Base-by-base conservation (phyloP, 92 coral and sea anemone species). In the Anthopleura xanthogrammica region DNA sequence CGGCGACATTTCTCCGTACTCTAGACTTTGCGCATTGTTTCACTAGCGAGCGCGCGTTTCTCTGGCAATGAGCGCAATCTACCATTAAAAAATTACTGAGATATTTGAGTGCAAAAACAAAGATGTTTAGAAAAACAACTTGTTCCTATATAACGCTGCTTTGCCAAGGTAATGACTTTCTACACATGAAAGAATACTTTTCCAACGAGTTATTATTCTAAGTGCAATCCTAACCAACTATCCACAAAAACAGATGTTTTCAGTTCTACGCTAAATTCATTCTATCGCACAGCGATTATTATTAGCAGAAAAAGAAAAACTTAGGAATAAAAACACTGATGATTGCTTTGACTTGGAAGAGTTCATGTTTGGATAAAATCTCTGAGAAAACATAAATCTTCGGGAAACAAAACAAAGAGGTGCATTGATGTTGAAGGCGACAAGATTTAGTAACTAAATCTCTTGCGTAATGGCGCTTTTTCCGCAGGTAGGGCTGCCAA, bases 361-460 rank as follows among this genome's bases (percentile, higher is more conserved):
- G 41, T 68, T 11, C 16, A 36, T 68, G 74, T 68, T 68, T 68
- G 12, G 42, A 68, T 68, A 68, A 23, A 68, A 29, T 29, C 77
- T 41, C 84, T 81, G 84, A 81, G 65, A 81, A 68, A 81, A 81
- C 56, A 81, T 16, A 20, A 39, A 41, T 19, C 83, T 17, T 80
- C 75, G 7, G 3, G 84, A 43, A 81, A 46, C 16, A 46, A 70
- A 80, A 80, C 83, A 80, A 62, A 40, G 10, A 9, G 58, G 16
- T 39, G 29, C 7, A 16, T 66, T 23, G 16, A 68, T 80, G 77
- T 52, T 71, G 77, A 70, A 50, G 77, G 64, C 43, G 78, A 68
- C 74, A 68, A 68, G 11, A 29, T 24, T 36, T 68, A 16, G 74
- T 68, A 68, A 68, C 41, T 29, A 12, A 68, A 68, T 68, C 74